phyloP scores from a whole-genome alignment of 2,113 vertebrate species.

The Steatornis caripensis region DNA sequence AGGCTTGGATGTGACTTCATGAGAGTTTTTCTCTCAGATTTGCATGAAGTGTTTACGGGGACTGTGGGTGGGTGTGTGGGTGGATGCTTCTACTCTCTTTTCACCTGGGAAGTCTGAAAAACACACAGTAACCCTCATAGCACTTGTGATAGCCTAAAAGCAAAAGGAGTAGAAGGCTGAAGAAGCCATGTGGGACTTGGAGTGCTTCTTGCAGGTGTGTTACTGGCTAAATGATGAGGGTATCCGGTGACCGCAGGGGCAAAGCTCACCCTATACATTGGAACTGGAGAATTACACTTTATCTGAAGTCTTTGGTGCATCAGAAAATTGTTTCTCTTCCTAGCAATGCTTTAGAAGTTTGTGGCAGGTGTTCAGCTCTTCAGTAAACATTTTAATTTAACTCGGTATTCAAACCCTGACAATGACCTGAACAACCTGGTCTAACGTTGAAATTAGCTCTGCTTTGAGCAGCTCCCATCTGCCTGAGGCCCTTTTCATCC shows the following conservation, averaged over 20 bases:
- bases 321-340: neutral
- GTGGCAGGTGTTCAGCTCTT: neutral
- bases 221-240: rapidly evolving
- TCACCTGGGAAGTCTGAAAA: neutral
- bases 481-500: neutral
- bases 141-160: neutral
- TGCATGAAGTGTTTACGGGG: neutral
- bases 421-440: neutral
- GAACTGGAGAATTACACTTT: neutral
- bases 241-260: neutral
- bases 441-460: neutral
- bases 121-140: neutral
- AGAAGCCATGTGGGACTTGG: neutral
- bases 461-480: neutral
- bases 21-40: neutral
- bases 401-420: neutral
- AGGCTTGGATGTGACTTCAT: neutral
- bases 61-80: neutral
- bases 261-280: neutral
- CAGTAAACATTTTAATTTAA: neutral
- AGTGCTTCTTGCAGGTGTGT: neutral
- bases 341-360: neutral
- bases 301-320: neutral
- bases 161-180: neutral
- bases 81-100: neutral